Evolutionary conservation across 2,797 vertebrate species (phyloP).

Genomic region (Tenualosa thibaudeaui): DNA sequence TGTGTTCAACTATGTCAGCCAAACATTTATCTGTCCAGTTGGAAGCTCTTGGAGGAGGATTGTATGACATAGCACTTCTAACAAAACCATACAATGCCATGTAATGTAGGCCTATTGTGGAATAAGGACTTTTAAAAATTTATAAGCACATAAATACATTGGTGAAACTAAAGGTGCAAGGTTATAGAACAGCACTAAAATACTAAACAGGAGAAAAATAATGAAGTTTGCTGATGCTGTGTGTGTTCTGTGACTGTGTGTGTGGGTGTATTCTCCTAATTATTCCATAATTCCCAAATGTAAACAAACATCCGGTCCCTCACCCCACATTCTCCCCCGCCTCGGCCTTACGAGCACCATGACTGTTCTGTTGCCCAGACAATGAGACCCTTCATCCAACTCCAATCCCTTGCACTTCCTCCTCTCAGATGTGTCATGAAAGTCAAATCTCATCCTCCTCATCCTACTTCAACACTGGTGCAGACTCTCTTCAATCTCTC

Average conservation of each 20-base stretch:
- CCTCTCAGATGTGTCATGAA: conserved; percentile 52
- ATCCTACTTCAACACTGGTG: conserved; percentile 33
- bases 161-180: neutral
- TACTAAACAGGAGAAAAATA: neutral
- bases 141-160: neutral
- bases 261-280: conserved; percentile 53
- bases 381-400: conserved; percentile 67
- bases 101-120: neutral
- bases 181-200: neutral
- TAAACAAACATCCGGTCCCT: conserved; percentile 63
- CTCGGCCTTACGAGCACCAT: conserved; percentile 48
- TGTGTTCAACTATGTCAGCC: neutral
- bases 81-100: neutral
- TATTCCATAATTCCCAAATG: conserved; percentile 49
- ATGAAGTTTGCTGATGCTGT: neutral
- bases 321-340: conserved; percentile 30
- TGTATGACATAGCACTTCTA: neutral
- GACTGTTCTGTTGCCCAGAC: conserved; percentile 59
- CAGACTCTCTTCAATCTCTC: conserved; percentile 28
- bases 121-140: neutral
- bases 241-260: neutral
- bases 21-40: neutral
- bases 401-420: conserved; percentile 53
- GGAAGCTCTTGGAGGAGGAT: neutral
- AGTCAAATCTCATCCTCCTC: conserved; percentile 60